Conservation (phyloP, 1,140 invertebrate genomes). For the Tigriopus japonicus region DNA sequence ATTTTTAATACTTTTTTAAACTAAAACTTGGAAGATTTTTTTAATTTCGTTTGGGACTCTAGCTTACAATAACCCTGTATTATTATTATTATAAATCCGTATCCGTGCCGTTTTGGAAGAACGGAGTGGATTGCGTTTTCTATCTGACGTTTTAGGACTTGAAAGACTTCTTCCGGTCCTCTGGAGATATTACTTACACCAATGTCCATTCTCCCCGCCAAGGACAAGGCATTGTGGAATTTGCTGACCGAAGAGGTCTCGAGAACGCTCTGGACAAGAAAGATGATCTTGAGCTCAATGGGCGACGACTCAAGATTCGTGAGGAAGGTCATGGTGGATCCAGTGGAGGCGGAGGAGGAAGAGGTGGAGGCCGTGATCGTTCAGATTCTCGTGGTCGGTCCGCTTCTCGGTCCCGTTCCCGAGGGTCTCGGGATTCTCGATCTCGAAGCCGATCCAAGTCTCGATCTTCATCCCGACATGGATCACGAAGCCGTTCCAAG, state of each 20-base stretch:
- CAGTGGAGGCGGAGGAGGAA: not conserved
- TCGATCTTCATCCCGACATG: constrained; percentile 23
- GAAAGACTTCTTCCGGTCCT: constrained; percentile 95
- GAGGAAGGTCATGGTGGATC: constrained; percentile 43
- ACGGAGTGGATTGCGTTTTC: too few species aligned
- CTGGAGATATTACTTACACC: constrained; percentile 92
- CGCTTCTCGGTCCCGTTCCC: not conserved
- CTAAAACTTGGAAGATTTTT: too few species aligned
- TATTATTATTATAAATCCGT: too few species aligned
- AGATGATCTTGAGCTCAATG: constrained; percentile 87
- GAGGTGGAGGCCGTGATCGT: not conserved
- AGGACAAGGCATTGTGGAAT: constrained; percentile 93
- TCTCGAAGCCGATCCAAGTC: constrained; percentile 15
- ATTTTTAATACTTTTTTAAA: too few species aligned
- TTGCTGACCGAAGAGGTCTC: constrained; percentile 68
- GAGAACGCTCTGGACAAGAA: constrained; percentile 87
- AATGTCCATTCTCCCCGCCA: constrained; percentile 91
- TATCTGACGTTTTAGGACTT: too few species aligned
- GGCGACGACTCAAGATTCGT: constrained; percentile 68
- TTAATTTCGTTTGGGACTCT: too few species aligned
- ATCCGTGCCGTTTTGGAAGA: too few species aligned
- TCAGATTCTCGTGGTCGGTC: not conserved
- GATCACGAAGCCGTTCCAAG: not conserved
- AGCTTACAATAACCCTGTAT: too few species aligned
- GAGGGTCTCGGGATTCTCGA: not conserved